Percentiles rank a stretch among this genome's conserved stretches.
Evolutionary conservation across 2,888 invertebrate genomes (phyloP).

Genomic region (Sarcophaga rosellei): DNA sequence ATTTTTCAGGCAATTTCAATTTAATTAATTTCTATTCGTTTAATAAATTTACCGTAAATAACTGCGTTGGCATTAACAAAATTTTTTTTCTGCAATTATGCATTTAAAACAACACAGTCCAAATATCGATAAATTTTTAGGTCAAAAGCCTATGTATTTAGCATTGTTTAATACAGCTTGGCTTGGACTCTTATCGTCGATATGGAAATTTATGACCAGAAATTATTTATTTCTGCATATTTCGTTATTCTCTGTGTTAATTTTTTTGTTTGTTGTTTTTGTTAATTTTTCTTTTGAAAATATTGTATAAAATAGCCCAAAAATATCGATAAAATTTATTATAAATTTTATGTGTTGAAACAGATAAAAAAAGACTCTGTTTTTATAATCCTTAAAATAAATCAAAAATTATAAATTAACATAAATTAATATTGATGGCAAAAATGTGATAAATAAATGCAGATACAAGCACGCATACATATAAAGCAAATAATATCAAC

Average conservation of each 20-base stretch:
- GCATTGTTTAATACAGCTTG: neutral
- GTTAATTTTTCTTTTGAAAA: neutral
- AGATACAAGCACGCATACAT: slow-evolving; percentile 2
- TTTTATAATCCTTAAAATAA: neutral
- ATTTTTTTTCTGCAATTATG: too few species aligned
- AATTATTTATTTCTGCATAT: neutral
- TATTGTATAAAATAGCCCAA: neutral
- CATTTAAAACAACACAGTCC: neutral
- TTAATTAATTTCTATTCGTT: too few species aligned
- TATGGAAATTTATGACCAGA: neutral
- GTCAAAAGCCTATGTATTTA: neutral
- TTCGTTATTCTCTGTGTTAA: neutral
- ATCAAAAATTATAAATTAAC: neutral
- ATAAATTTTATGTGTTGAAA: neutral
- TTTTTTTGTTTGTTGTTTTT: too few species aligned
- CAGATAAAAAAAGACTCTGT: neutral
- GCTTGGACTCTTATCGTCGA: neutral
- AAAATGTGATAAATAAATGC: neutral
- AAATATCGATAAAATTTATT: neutral
- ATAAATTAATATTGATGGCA: neutral
- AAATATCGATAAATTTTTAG: neutral
- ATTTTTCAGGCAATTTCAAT: too few species aligned
- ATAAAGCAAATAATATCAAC: slow-evolving; percentile 41
- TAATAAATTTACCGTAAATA: too few species aligned
- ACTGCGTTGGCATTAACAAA: too few species aligned